Evolutionary conservation across 2,888 invertebrate species (phyloP).

Genomic region (Drosophila leonis): DNA sequence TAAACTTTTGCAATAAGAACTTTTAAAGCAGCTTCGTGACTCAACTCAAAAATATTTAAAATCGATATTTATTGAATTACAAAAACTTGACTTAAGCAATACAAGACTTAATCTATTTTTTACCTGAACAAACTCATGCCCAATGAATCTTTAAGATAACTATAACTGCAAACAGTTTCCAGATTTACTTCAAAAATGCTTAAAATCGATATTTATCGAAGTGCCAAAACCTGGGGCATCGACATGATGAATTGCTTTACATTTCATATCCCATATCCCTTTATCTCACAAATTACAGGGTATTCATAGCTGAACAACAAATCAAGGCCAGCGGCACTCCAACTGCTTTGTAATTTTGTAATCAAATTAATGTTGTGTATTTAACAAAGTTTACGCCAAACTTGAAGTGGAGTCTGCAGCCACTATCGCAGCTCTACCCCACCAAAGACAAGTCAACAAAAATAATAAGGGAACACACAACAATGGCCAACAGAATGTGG

Average conservation of each 20-base stretch:
- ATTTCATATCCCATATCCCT: no score
- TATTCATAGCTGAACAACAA: slow-evolving; percentile 23
- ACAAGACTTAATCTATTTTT: neutral
- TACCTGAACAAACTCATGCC: neutral
- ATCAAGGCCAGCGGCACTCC: slow-evolving; percentile 37
- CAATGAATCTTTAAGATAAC: neutral
- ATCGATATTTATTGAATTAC: slow-evolving; percentile 5
- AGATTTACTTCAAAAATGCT: neutral
- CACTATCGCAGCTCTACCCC: neutral
- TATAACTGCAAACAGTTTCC: neutral
- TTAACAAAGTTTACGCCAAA: slow-evolving; percentile 57
- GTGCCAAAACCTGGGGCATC: neutral
- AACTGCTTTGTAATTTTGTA: slow-evolving; percentile 62
- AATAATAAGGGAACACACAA: slow-evolving; percentile 6
- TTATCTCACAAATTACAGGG: neutral
- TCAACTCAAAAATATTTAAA: no score
- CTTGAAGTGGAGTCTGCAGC: slow-evolving; percentile 20
- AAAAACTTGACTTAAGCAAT: neutral
- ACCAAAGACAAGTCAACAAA: neutral
- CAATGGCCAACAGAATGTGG: slow-evolving; percentile 24
- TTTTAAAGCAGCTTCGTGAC: no score
- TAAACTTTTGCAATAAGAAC: no score
- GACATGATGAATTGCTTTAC: no score
- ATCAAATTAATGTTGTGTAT: slow-evolving; percentile 76
- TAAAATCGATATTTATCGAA: neutral